Base-by-base conservation (phyloP, 1,140 invertebrate genomes). In the Brachionus rubens region DNA sequence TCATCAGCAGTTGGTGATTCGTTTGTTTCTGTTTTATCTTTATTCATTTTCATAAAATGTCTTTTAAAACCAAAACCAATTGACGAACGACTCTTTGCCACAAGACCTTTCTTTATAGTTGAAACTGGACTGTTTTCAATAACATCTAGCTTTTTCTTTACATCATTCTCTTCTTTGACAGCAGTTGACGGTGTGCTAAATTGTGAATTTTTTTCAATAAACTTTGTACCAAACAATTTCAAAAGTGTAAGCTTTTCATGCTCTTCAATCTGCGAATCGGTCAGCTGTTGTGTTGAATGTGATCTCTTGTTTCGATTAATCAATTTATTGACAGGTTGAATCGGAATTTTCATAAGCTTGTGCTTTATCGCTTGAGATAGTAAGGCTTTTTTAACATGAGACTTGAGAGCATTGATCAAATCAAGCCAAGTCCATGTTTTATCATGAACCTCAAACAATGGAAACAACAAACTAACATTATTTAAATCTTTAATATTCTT, bases 391-490 rank as follows among this genome's bases (percentile, higher is more conserved):
- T 93, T 90, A 52, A 91, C 94, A 80, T 96, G 92, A 80, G 90
- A 94, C 84, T 97, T 96, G 85, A 98, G 92, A 3, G 93, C 93
- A 80, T 98, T 86, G 30, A 97, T 85, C 62, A 99, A 87, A 86
- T 99, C 96, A n/a, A 98, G 88, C 96, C 96, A 99, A 0, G 95
- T 98, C 96, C 96, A 99, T 10, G 96, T 98, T 50, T 95, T 92
- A 84, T 98, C 97, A 84, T 98, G 96, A 85, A 97, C 98, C 83
- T 99, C 96, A 54, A 98, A 86, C 0, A 94, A 96, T 0, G 95
- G 95, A 81, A 99, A 91, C 3, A 95, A 90, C 1, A 99, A 86
- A 41, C 90, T 91, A 80, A 98, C 91, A 80, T 98, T 93, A 70
- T 94, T 88, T 12, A 99, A 90, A 84, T 99, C 95, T 82, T 93